Percentiles rank a stretch among this genome's conserved stretches.
Evolutionary conservation across 2,888 invertebrate genomes (phyloP).

Genomic region (Hirtodrosophila duncani): DNA sequence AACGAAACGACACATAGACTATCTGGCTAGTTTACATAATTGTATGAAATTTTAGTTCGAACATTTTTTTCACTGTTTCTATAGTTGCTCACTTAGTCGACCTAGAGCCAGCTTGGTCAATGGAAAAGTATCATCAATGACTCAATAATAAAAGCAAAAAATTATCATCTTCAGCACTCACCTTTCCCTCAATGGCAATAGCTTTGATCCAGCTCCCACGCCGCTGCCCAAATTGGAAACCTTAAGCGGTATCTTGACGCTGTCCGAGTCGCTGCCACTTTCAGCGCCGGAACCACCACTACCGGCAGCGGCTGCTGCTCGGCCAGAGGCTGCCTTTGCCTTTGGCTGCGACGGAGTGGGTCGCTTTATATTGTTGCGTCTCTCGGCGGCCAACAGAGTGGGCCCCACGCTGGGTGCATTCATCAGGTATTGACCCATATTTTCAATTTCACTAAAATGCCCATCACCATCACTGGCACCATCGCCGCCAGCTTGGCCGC

Average conservation of each 20-base stretch:
- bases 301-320: slow-evolving; percentile 44
- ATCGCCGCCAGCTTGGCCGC: slow-evolving; percentile 75
- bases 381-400: slow-evolving; percentile 55
- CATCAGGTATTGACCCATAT: slow-evolving; percentile 78
- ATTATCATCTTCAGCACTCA: no score
- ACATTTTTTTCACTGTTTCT: no score
- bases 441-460: slow-evolving; percentile 78
- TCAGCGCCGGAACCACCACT: slow-evolving; percentile 74
- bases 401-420: slow-evolving; percentile 54
- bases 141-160: no score
- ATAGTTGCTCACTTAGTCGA: no score
- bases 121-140: no score
- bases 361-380: slow-evolving; percentile 77
- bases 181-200: slow-evolving; percentile 82
- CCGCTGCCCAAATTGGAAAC: slow-evolving; percentile 75
- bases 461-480: slow-evolving; percentile 78
- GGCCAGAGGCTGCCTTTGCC: slow-evolving; percentile 47
- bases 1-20: no score
- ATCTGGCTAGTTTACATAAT: no score
- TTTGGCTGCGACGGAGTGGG: slow-evolving; percentile 62
- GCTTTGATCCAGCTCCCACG: slow-evolving; percentile 52
- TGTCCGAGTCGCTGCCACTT: slow-evolving; percentile 87
- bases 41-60: no score
- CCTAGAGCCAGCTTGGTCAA: no score
- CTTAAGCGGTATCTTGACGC: slow-evolving; percentile 84